These are phyloP conservation scores for Coracopsis vasa DNA, from an alignment of 2,113 vertebrate genomes.

Conservation along the genomic window DNA sequence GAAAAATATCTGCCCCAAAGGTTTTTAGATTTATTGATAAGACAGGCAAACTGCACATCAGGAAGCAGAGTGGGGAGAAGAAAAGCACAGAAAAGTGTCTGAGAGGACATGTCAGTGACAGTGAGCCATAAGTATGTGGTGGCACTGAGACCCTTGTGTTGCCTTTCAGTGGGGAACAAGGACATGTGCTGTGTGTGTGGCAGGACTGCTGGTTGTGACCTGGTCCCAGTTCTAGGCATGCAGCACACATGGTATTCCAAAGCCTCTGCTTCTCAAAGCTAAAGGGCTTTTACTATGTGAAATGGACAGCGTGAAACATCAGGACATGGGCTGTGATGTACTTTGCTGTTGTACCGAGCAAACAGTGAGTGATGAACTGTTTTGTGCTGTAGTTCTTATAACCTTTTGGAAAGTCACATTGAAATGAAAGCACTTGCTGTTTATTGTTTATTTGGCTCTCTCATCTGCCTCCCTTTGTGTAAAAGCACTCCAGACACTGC, in stretches of 20 bases:
- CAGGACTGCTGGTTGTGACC: neutral
- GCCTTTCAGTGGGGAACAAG: neutral
- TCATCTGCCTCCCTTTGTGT: accelerated
- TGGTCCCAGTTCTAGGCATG: neutral
- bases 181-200: neutral
- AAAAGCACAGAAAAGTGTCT: neutral
- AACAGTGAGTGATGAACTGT: accelerated
- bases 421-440: neutral
- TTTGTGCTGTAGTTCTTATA: accelerated
- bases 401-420: neutral
- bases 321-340: accelerated
- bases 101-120: accelerated
- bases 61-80: accelerated
- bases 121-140: neutral
- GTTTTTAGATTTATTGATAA: neutral
- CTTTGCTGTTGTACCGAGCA: neutral
- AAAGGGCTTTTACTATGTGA: accelerated
- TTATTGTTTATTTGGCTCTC: accelerated
- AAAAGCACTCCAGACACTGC: neutral
- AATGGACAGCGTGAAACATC: accelerated
- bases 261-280: neutral
- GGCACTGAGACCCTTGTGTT: accelerated
- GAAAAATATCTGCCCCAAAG: neutral
- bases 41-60: neutral
- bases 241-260: accelerated